Base-by-base conservation (phyloP, 1,140 invertebrate species). In the Trachelipus rathkii region DNA sequence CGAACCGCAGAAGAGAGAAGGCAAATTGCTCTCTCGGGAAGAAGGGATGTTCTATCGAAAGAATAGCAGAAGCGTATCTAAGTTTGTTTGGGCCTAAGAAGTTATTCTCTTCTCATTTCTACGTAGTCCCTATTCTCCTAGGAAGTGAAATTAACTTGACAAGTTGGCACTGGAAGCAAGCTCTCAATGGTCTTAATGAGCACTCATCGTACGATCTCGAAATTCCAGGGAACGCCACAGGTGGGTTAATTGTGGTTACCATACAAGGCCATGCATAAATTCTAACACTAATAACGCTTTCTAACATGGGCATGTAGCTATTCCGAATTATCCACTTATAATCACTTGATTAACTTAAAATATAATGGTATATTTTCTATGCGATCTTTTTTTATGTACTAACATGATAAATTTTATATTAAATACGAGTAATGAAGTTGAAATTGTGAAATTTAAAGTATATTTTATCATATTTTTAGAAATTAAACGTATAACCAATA, bases 111-210 rank as follows among this genome's bases (percentile, higher is more conserved):
- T 60, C 50, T 60, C 50, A 60, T 13, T 60, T 60, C 50, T 60
- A 60, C 8, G 50, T 60, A 13, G 50, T 60, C 8, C 50, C 50
- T 15, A 60, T 60, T 60, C 50, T 60, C 11, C 19, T 60, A 1
- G 50, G 50, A 60, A 60, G 50, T 19, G 50, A 60, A 60, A 60
- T 60, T 60, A 60, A 60, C 50, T 60, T 19, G 19, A 60, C 50
- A 19, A 60, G 50, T 60, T 60, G 50, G 50, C 50, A 60, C 50
- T 60, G 50, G 50, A 60, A 60, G 50, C 1, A 15, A 19, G 50
- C 50, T 60, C 50, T 60, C 50, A 60, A 60, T 60, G 50, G 19
- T 19, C 19, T 19, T 60, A 60, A 60, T 60, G 50, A 60, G 8
- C 50, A 15, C 50, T 60, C 50, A 8, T 60, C 50, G 11, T 8